Evolutionary conservation across 2,797 vertebrate species (phyloP).

Genomic region (Gouania willdenowi): DNA sequence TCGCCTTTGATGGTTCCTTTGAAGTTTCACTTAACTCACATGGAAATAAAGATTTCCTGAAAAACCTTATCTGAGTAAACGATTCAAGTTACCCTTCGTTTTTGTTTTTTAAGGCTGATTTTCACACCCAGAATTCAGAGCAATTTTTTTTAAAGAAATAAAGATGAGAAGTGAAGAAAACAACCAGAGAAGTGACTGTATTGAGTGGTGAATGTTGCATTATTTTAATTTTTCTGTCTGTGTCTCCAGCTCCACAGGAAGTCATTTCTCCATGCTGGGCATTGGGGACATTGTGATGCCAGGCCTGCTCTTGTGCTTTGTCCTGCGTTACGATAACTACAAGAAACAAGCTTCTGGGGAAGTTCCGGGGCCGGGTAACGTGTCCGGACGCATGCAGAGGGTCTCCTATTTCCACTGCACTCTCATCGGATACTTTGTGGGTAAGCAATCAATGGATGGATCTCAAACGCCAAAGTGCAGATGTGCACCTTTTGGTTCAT

Average conservation of each 20-base stretch:
- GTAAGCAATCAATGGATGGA: constrained; percentile 71
- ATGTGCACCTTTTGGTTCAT: background rate
- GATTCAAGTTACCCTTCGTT: no score
- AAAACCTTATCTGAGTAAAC: no score
- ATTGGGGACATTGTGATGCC: constrained; percentile 99
- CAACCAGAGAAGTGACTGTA: no score
- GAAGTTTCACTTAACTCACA: no score
- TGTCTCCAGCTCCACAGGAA: constrained; percentile 93
- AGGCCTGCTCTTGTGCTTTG: constrained; percentile 94
- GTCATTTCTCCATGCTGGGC: constrained; percentile 98
- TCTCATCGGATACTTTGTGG: constrained; percentile 98
- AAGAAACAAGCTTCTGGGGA: constrained; percentile 94
- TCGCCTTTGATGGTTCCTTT: no score
- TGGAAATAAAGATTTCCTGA: no score
- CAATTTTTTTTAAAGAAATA: no score
- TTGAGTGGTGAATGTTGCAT: no score
- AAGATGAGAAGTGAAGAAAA: no score
- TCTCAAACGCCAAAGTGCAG: constrained; percentile 2
- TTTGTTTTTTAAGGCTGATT: no score
- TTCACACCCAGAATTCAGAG: no score
- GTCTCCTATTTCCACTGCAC: constrained; percentile 99
- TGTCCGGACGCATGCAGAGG: constrained; percentile 95
- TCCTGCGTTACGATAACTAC: constrained; percentile 97
- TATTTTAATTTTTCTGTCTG: background rate
- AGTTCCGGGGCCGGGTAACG: constrained; percentile 77